Percentiles rank a stretch among this genome's conserved stretches.
These are phyloP conservation scores for Tiliacea citrago DNA, from an alignment of 2,888 invertebrate species.

Conservation along the genomic window DNA sequence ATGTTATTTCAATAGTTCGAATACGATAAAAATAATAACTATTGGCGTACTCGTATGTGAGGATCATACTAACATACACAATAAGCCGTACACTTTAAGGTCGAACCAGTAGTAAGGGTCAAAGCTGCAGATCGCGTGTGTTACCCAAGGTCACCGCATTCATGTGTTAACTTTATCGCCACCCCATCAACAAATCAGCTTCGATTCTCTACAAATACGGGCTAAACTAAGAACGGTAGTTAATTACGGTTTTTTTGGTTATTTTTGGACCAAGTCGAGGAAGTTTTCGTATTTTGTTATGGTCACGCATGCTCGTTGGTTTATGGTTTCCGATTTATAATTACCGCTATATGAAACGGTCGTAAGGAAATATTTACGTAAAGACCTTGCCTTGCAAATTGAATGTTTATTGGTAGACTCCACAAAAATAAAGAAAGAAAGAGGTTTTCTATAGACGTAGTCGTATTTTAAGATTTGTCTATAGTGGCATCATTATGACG, in stretches of 20 bases:
- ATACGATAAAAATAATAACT: not conserved
- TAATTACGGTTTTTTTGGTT: slow-evolving; percentile 18
- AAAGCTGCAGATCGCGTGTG: slow-evolving; percentile 62
- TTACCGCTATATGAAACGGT: slow-evolving; percentile 17
- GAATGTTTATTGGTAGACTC: too few species aligned
- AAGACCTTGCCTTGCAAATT: not conserved
- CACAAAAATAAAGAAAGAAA: not conserved
- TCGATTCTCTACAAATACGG: slow-evolving; percentile 43
- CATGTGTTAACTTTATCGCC: slow-evolving; percentile 51
- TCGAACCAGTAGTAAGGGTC: slow-evolving; percentile 49
- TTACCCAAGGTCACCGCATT: slow-evolving; percentile 51
- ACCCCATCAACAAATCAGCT: slow-evolving; percentile 54
- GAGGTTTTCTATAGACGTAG: not conserved
- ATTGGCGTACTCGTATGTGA: slow-evolving; percentile 1
- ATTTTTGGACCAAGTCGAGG: slow-evolving; percentile 9
- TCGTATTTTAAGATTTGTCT: too few species aligned
- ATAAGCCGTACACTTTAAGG: slow-evolving; percentile 11
- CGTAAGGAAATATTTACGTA: slow-evolving; percentile 27
- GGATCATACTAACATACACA: not conserved
- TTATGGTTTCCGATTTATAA: slow-evolving; percentile 23
- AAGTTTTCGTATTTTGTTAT: slow-evolving; percentile 11
- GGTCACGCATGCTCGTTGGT: slow-evolving; percentile 22
- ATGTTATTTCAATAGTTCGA: not conserved
- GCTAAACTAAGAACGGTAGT: slow-evolving; percentile 4
- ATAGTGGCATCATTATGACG: too few species aligned